Base-by-base conservation (phyloP, 2,113 vertebrate species). In the Myotis lucifugus region DNA sequence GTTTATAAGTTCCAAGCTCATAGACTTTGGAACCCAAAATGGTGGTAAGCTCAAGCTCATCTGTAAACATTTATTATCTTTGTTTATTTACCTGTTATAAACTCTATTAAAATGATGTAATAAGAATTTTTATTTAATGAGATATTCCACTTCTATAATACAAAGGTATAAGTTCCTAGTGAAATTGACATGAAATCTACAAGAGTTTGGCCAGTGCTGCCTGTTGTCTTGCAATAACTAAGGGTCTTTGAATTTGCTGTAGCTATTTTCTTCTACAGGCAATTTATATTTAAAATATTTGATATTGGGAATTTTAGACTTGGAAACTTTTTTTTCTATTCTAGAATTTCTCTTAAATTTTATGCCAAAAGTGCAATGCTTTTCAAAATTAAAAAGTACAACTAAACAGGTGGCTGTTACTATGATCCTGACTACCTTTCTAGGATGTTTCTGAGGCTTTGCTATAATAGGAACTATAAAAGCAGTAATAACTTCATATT, bases 261-360 rank as follows among this genome's bases (percentile, higher is more conserved):
- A 54, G 27, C 50, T 92, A 50, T 23, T 88, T 88, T 79, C 17
- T 67, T 2, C 42, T 78, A 61, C 0, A 86, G 32, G 13, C 59
- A 73, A 74, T 79, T 93, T 95, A 52, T 85, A 81, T 59, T 85
- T 59, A 4, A 96, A 93, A 42, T 11, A 61, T 67, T 56, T 50
- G 48, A 66, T 66, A 78, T 23, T 73, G 5, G 32, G 72, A 18
- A 74, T 86, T 87, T 90, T 54, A 86, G 40, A 21, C n/a, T 90
- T 64, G 8, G 7, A 83, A 66, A 27, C 27, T 15, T 72, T 83
- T 42, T 17, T 48, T 59, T 74, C 8, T 54, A 52, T 89, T 61
- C 59, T 23, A 54, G 61, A 83, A 90, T 74, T 93, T 74, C 46
- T 91, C 27, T 76, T 64, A 72, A 48, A 94, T 77, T 72, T 82